Percentiles rank a stretch among this genome's conserved stretches.
These are phyloP conservation scores for Keiferia lycopersicella DNA, from an alignment of 2,888 invertebrate species.

Conservation along the genomic window DNA sequence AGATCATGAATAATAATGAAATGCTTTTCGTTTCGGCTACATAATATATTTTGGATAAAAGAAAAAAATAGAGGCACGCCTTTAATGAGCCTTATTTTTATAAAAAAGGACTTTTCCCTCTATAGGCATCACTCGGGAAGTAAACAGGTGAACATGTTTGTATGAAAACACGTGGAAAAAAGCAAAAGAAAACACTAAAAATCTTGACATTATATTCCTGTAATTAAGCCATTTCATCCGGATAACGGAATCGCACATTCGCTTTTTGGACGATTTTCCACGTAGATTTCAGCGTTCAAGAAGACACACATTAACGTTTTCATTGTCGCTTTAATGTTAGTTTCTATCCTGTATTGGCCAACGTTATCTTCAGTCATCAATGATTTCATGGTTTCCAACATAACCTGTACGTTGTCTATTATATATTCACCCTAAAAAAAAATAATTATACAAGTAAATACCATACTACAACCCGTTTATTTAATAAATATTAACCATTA, in stretches of 20 bases:
- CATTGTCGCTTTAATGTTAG: not conserved
- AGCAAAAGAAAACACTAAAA: too few species aligned
- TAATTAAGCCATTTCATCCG: not conserved
- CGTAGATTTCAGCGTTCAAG: conserved; percentile 4
- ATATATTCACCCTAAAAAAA: not conserved
- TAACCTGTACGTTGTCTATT: not conserved
- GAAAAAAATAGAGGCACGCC: too few species aligned
- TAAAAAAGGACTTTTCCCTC: too few species aligned
- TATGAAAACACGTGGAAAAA: too few species aligned
- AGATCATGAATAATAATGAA: too few species aligned
- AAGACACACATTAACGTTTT: not conserved
- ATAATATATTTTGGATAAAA: too few species aligned
- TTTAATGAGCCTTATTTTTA: too few species aligned
- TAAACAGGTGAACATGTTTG: too few species aligned
- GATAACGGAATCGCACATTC: not conserved
- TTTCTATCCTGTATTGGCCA: not conserved
- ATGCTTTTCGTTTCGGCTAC: too few species aligned
- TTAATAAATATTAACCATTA: not conserved
- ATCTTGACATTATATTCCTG: too few species aligned
- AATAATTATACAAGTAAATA: not conserved
- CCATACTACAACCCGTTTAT: too few species aligned
- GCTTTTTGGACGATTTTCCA: not conserved
- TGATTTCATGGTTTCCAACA: not conserved
- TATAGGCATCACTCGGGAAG: too few species aligned
- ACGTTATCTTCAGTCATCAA: not conserved